These are phyloP conservation scores for Ptychoptera contaminata DNA, from an alignment of 2,888 invertebrate species.

Conservation along the genomic window DNA sequence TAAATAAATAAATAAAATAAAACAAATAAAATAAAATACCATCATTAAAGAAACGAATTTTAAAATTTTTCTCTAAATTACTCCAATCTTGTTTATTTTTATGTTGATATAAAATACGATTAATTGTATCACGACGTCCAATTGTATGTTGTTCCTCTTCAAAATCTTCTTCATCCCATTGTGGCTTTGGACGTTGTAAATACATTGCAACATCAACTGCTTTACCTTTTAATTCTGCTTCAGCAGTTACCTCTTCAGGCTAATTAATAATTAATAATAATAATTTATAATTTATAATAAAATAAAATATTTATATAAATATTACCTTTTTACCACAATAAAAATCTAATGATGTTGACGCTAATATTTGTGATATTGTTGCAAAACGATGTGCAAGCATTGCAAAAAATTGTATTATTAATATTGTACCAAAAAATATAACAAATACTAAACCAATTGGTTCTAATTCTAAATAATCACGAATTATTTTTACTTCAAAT, in stretches of 20 bases:
- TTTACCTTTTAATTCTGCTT: slow-evolving; percentile 38
- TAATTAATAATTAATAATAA: too few relatives aligned
- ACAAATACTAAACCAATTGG: slow-evolving; percentile 63
- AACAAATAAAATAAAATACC: slow-evolving; percentile 11
- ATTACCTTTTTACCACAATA: slow-evolving; percentile 10
- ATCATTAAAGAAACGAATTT: slow-evolving; percentile 22
- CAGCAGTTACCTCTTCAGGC: slow-evolving; percentile 17
- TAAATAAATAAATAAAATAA: background rate
- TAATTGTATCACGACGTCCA: slow-evolving; percentile 22
- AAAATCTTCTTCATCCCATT: slow-evolving; percentile 23
- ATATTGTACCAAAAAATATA: slow-evolving; percentile 49
- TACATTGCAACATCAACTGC: slow-evolving; percentile 43
- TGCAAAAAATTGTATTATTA: slow-evolving; percentile 54
- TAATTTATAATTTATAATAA: too few relatives aligned
- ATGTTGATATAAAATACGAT: slow-evolving; percentile 21
- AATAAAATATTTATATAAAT: too few relatives aligned
- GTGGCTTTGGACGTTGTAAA: slow-evolving; percentile 32
- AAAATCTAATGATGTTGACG: slow-evolving; percentile 44
- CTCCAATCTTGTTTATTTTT: slow-evolving; percentile 21
- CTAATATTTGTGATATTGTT: slow-evolving; percentile 57
- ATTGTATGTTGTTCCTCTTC: slow-evolving; percentile 14
- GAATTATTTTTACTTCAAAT: slow-evolving; percentile 34
- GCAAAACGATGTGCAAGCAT: slow-evolving; percentile 64
- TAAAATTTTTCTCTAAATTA: slow-evolving; percentile 28
- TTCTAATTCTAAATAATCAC: slow-evolving; percentile 47